Evolutionary conservation across 2,113 vertebrate genomes (phyloP).

Genomic region (Ceyx margarethae): DNA sequence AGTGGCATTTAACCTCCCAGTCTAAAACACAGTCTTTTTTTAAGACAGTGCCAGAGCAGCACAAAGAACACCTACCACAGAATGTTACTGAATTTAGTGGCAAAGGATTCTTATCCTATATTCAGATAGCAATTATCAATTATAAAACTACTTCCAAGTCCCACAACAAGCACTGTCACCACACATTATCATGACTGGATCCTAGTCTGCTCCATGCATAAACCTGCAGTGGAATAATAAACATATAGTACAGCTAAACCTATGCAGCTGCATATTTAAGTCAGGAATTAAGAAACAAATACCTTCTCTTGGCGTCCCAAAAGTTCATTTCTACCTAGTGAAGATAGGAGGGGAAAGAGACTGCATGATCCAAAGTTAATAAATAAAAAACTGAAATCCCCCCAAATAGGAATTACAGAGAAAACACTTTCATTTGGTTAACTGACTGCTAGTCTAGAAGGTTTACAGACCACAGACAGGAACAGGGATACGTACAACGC

Average conservation of each 20-base stretch:
- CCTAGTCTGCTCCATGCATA: background rate
- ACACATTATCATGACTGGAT: background rate
- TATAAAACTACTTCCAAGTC: background rate
- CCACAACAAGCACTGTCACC: background rate
- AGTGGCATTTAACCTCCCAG: background rate
- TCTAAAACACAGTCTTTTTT: background rate
- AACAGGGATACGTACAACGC: accelerated
- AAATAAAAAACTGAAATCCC: background rate
- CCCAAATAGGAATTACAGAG: background rate
- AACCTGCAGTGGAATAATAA: background rate
- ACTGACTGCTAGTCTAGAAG: background rate
- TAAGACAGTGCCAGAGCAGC: background rate
- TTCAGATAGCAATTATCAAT: background rate
- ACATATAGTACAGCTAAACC: background rate
- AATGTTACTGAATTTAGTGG: background rate
- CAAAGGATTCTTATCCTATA: background rate
- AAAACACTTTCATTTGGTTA: background rate
- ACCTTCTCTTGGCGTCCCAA: background rate
- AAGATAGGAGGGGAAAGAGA: background rate
- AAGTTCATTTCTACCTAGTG: background rate
- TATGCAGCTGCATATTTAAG: background rate
- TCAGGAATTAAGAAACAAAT: background rate
- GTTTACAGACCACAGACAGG: background rate
- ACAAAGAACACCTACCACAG: background rate
- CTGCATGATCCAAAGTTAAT: background rate